A percentile compares a stretch with the other conserved stretches of the same genome.
Conservation (phyloP, 2,888 invertebrate species). For the Leptinotarsa peninsularis region DNA sequence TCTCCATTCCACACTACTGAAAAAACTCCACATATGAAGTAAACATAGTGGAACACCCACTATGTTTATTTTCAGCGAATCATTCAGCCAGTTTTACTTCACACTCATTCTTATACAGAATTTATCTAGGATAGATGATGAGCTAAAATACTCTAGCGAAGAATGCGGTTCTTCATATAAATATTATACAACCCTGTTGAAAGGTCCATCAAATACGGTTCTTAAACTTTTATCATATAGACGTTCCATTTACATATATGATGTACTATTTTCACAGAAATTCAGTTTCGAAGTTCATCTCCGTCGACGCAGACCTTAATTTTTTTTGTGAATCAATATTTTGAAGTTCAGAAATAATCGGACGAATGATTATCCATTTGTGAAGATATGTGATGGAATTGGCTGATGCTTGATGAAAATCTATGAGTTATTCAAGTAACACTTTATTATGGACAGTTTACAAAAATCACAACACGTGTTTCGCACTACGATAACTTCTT, state of each 20-base stretch:
- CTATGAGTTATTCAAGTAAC: no score
- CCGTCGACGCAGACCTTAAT: no score
- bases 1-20: background rate
- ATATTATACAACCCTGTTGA: background rate
- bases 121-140: background rate
- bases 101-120: background rate
- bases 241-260: background rate
- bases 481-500: no score
- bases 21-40: background rate
- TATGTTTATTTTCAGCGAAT: background rate
- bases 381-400: no score
- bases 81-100: background rate
- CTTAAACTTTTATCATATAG: background rate
- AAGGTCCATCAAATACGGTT: background rate
- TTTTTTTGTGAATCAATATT: no score
- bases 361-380: no score
- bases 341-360: no score
- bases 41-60: background rate
- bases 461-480: no score
- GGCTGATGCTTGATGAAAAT: no score
- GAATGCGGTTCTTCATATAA: background rate
- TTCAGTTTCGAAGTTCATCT: background rate
- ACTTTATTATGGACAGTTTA: no score
- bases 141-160: background rate
- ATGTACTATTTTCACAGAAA: background rate